A percentile compares a stretch with the other conserved stretches of the same genome.
These are phyloP conservation scores for Slavum lentiscoides DNA, from an alignment of 2,888 invertebrate species.

Conservation along the genomic window DNA sequence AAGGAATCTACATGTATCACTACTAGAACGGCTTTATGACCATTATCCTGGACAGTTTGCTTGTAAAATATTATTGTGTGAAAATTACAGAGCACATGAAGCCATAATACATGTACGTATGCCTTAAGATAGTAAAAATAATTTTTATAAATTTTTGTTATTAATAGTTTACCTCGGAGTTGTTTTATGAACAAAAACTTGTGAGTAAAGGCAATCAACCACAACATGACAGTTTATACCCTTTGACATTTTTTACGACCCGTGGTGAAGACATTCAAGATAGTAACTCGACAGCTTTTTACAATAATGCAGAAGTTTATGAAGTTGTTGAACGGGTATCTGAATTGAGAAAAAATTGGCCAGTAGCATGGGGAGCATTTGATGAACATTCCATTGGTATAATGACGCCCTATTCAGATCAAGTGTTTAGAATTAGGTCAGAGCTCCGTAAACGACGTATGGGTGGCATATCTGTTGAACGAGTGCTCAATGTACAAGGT, in stretches of 20 bases:
- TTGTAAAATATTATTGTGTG: slow-evolving; percentile 77
- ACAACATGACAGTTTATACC: slow-evolving; percentile 71
- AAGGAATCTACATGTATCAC: slow-evolving; percentile 71
- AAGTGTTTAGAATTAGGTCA: slow-evolving; percentile 73
- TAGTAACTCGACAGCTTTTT: slow-evolving; percentile 76
- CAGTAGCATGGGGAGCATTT: slow-evolving; percentile 73
- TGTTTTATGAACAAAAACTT: slow-evolving; percentile 78
- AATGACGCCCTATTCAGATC: slow-evolving; percentile 83
- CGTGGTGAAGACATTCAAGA: slow-evolving; percentile 80
- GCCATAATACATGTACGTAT: slow-evolving; percentile 70
- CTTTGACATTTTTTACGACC: slow-evolving; percentile 79
- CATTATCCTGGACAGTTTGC: slow-evolving; percentile 74
- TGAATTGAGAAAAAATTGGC: slow-evolving; percentile 75
- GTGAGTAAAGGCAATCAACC: slow-evolving; percentile 74
- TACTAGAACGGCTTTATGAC: slow-evolving; percentile 77
- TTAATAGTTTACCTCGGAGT: slow-evolving; percentile 71
- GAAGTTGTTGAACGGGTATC: slow-evolving; percentile 77
- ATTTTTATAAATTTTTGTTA: slow-evolving; percentile 11
- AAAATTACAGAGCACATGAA: slow-evolving; percentile 81
- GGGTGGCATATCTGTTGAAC: slow-evolving; percentile 77
- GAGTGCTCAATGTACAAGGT: slow-evolving; percentile 83
- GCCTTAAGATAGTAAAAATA: background rate
- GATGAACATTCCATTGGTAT: slow-evolving; percentile 79
- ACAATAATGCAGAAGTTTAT: slow-evolving; percentile 78
- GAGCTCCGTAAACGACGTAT: slow-evolving; percentile 75